Base-by-base conservation (phyloP, 2,888 invertebrate genomes). In the Acanthosoma haemorrhoidale region DNA sequence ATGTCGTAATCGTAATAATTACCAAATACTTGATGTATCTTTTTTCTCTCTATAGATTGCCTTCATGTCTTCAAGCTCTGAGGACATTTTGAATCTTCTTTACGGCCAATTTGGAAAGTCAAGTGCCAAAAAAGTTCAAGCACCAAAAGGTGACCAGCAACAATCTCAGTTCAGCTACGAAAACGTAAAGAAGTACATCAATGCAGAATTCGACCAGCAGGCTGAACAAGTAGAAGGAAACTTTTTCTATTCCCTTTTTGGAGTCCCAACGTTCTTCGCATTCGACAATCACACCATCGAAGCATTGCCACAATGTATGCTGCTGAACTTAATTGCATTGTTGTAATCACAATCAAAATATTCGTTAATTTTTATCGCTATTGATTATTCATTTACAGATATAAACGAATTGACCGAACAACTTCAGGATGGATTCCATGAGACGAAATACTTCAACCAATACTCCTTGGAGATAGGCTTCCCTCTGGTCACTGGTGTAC, bases 401-500 rank as follows among this genome's bases (percentile, higher is more conserved):
- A n/a, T 85, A 16, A 77, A 78, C 18, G 13, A 11, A 8, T 4
- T 21, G 4, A 57, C 16, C 61, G 75, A 83, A 34, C 79, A 81
- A 70, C 78, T 83, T 72, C 76, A 64, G 29, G 77, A 83, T 9
- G 86, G 85, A 58, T 80, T 84, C 75, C 85, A 86, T 77, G 83
- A 84, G 79, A 87, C 85, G 60, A 88, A 86, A 78, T 80, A 87
- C n/a, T 77, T 82, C 61, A 84, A 85, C 76, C 80, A 83, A 60
- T 82, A 83, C 61, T 85, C 87, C 73, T 80, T 86, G 9, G 83
- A 84, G 9, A 79, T 89, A 15, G 85, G 86, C 79, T 87, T 89
- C 83, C 89, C 90, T 3, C 83, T 88, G n/a, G 86, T 85, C 72
- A 84, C 84, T 75, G 90, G 90, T 78, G 81, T 89, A 75, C 89